Evolutionary conservation across 2,888 invertebrate species (phyloP).

Genomic region (Ypsolopha sequella): DNA sequence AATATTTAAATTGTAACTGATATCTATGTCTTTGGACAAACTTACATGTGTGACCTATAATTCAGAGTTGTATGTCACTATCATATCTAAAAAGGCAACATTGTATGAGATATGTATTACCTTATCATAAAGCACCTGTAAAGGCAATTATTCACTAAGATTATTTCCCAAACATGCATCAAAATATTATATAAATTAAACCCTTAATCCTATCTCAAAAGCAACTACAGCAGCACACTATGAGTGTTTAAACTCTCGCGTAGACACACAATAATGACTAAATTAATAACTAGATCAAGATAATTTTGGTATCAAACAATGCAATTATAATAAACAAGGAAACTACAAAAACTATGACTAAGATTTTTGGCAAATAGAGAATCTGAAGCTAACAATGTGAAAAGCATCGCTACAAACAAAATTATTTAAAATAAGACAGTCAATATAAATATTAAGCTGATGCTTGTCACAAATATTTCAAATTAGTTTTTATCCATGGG

Average conservation of each 20-base stretch:
- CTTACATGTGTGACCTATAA: slow-evolving; percentile 39
- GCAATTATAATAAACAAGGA: slow-evolving; percentile 35
- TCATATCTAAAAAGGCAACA: slow-evolving; percentile 69
- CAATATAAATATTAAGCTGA: slow-evolving; percentile 2
- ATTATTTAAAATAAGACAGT: background rate
- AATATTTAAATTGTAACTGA: background rate
- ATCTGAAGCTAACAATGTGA: slow-evolving; percentile 44
- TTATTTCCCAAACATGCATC: slow-evolving; percentile 53
- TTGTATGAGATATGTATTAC: slow-evolving; percentile 64
- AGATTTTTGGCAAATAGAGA: slow-evolving; percentile 67
- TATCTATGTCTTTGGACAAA: slow-evolving; percentile 25
- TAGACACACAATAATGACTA: slow-evolving; percentile 64
- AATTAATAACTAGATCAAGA: slow-evolving; percentile 65
- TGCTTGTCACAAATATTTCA: slow-evolving; percentile 10
- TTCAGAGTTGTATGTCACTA: slow-evolving; percentile 47
- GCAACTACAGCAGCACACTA: slow-evolving; percentile 63
- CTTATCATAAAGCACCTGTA: slow-evolving; percentile 63
- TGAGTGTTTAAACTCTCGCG: slow-evolving; percentile 43
- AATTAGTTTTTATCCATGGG: slow-evolving; percentile 44
- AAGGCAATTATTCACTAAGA: slow-evolving; percentile 41
- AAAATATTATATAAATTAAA: slow-evolving; percentile 45
- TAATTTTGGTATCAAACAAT: slow-evolving; percentile 56
- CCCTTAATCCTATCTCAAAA: slow-evolving; percentile 38
- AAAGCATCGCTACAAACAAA: slow-evolving; percentile 24
- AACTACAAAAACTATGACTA: slow-evolving; percentile 40